These are phyloP conservation scores for Apteryx mantelli DNA, from an alignment of 2,113 vertebrate genomes.

Conservation along the genomic window DNA sequence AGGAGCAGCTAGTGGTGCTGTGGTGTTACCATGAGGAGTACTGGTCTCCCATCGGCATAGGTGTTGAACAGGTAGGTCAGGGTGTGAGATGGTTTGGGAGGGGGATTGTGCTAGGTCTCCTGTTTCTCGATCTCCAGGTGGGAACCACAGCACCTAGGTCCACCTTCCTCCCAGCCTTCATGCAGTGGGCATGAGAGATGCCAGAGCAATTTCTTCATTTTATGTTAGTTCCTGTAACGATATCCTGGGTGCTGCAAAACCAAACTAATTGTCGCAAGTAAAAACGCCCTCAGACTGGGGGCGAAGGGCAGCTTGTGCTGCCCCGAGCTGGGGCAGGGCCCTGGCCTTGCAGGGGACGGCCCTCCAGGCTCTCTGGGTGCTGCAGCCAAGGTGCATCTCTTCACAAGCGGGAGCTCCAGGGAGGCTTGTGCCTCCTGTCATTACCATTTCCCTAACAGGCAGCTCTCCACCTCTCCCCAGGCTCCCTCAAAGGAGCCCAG, in stretches of 20 bases:
- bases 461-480: no score
- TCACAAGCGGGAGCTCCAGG: neutral
- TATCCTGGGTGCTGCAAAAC: neutral
- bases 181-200: neutral
- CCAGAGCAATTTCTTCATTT: fast-evolving
- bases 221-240: neutral
- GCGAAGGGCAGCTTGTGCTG: no score
- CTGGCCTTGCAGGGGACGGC: no score
- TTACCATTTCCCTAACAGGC: neutral
- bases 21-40: neutral
- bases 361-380: no score
- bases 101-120: neutral
- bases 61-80: no score
- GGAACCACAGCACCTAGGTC: neutral
- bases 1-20: neutral
- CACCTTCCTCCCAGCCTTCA: neutral
- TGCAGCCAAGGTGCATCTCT: no score
- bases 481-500: neutral
- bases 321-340: no score
- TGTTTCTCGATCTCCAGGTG: neutral
- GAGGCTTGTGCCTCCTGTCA: neutral
- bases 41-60: neutral
- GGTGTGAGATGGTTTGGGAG: neutral
- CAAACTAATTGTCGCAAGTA: neutral
- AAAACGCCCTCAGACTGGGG: neutral